A percentile compares a stretch with the other conserved stretches of the same genome.
phyloP scores from a whole-genome alignment of 2,888 invertebrate species.

The Synanthedon formicaeformis region DNA sequence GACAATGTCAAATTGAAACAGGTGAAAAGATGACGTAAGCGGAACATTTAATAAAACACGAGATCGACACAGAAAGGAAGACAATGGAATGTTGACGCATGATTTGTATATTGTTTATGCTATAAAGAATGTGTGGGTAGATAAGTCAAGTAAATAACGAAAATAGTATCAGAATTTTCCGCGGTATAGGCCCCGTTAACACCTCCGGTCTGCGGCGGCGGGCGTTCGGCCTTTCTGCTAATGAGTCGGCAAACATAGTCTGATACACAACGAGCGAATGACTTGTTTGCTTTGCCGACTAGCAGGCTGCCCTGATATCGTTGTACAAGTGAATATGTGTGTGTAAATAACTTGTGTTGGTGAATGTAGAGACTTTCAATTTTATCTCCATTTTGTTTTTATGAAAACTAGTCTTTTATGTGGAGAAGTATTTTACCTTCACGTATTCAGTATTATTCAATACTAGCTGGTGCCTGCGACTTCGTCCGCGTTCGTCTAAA shows the following conservation, averaged over 20 bases:
- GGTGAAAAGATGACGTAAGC: too few species aligned
- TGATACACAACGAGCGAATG: constrained; percentile 31
- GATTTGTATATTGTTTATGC: neutral
- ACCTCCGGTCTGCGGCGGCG: constrained; percentile 11
- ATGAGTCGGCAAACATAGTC: constrained; percentile 32
- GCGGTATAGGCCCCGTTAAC: constrained; percentile 10
- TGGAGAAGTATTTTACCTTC: too few species aligned
- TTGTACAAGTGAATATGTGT: too few species aligned
- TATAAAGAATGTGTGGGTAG: neutral
- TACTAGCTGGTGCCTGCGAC: too few species aligned
- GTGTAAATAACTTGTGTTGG: too few species aligned
- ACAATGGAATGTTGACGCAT: neutral
- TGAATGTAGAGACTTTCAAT: too few species aligned
- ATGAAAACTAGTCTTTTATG: too few species aligned
- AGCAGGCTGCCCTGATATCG: neutral
- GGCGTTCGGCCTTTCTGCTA: constrained; percentile 5
- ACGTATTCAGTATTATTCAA: too few species aligned
- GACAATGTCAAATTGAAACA: too few species aligned
- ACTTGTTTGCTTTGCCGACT: constrained; percentile 26
- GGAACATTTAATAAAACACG: too few species aligned
- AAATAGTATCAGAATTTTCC: constrained; percentile 19
- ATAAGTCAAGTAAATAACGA: constrained; percentile 7
- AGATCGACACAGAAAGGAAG: neutral
- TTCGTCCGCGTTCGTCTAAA: too few species aligned
- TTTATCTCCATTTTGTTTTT: too few species aligned